Conservation (phyloP, 2,888 invertebrate genomes). For the Lasioglossum oenotherae region DNA sequence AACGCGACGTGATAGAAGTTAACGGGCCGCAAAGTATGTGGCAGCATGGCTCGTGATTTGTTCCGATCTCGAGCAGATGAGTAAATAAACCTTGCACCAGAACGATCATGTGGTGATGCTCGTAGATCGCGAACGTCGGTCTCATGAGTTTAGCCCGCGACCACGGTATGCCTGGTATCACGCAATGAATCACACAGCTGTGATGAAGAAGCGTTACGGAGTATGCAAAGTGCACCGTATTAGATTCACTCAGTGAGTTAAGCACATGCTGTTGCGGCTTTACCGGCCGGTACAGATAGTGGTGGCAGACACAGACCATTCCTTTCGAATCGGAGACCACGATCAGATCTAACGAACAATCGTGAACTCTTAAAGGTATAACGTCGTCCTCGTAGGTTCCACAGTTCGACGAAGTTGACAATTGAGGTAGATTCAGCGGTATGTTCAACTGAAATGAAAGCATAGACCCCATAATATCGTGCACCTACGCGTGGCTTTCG, state of each 20-base stretch:
- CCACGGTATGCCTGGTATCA: constrained; percentile 93
- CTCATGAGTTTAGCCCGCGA: constrained; percentile 90
- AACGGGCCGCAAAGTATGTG: constrained; percentile 89
- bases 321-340: constrained; percentile 91
- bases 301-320: constrained; percentile 92
- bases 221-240: constrained; percentile 93
- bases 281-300: constrained; percentile 92
- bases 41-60: constrained; percentile 93
- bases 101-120: constrained; percentile 92
- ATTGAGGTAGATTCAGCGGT: constrained; percentile 91
- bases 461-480: not conserved
- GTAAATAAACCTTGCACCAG: constrained; percentile 93
- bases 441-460: constrained; percentile 89
- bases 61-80: constrained; percentile 93
- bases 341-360: constrained; percentile 92
- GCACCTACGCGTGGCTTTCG: not conserved
- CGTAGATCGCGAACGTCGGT: constrained; percentile 91
- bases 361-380: constrained; percentile 92
- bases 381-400: constrained; percentile 93
- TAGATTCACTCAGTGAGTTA: constrained; percentile 84
- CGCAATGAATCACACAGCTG: constrained; percentile 93
- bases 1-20: constrained; percentile 85
- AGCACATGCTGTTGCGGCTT: constrained; percentile 84
- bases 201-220: constrained; percentile 93
- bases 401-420: constrained; percentile 87